phyloP scores from a whole-genome alignment of 1,140 invertebrate species.

The Heliconius hewitsoni region DNA sequence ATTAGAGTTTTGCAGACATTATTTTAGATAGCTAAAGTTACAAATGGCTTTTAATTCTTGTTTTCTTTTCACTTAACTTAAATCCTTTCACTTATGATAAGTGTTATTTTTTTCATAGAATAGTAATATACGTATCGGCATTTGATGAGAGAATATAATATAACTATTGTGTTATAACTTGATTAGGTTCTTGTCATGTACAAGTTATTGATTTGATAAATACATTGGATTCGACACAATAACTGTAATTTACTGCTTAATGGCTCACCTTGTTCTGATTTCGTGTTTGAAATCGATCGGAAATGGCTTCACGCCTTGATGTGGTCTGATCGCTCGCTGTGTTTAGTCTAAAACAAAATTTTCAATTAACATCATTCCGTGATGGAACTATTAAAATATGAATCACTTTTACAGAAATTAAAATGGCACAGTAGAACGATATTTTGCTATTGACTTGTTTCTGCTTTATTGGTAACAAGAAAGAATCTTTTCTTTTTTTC shows the following conservation, averaged over 20 bases:
- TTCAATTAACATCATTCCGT: background rate
- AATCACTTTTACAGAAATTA: background rate
- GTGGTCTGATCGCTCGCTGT: background rate
- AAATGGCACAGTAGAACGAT: background rate
- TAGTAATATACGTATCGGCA: too few relatives aligned
- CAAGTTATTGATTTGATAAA: background rate
- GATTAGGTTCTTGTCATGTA: too few relatives aligned
- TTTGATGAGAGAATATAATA: too few relatives aligned
- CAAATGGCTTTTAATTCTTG: background rate
- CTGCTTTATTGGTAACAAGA: too few relatives aligned
- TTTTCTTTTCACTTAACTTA: background rate
- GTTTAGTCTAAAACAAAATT: background rate
- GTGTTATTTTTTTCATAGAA: background rate
- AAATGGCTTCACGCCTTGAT: slow-evolving; percentile 17
- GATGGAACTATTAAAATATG: background rate
- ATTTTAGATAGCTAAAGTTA: background rate
- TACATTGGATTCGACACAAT: background rate
- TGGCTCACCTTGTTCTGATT: slow-evolving; percentile 35
- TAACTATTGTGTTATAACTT: too few relatives aligned
- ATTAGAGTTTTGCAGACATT: background rate
- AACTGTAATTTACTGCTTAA: slow-evolving; percentile 10
- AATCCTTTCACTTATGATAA: background rate
- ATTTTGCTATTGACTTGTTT: background rate
- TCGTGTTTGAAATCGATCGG: slow-evolving; percentile 24
- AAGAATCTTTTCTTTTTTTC: too few relatives aligned